Evolutionary conservation across 2,113 vertebrate genomes (phyloP).

Genomic region (Trichechus manatus): DNA sequence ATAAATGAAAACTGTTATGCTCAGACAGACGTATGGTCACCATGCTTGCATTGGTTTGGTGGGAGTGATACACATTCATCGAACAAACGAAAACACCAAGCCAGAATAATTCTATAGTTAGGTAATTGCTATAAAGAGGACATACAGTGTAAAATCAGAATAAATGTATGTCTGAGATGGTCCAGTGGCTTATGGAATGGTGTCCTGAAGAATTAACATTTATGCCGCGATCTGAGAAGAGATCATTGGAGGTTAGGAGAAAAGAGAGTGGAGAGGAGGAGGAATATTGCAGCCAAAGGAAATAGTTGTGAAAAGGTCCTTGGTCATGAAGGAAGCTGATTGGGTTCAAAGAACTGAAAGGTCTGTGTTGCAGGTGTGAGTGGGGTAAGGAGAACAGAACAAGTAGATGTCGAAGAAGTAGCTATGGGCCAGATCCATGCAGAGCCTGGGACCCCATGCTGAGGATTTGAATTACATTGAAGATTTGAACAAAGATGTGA

Average conservation of each 20-base stretch:
- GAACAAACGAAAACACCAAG: background rate
- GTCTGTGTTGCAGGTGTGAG: background rate
- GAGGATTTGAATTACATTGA: background rate
- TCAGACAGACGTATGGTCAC: background rate
- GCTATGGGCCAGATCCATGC: background rate
- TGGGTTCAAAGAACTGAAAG: background rate
- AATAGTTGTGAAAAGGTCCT: background rate
- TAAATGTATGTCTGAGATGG: conserved; percentile 8
- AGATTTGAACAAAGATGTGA: background rate
- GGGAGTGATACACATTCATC: background rate
- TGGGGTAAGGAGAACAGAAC: background rate
- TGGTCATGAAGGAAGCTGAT: background rate
- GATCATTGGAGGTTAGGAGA: background rate
- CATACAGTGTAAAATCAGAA: background rate
- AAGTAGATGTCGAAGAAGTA: background rate
- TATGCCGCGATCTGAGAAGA: background rate
- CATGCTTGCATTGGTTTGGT: background rate
- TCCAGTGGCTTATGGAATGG: background rate
- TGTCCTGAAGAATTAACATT: background rate
- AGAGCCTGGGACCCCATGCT: background rate
- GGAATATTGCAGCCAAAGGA: background rate
- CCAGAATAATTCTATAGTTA: conserved; percentile 25
- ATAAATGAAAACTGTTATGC: background rate
- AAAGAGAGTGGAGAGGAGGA: background rate
- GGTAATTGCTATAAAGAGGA: background rate